A percentile compares a stretch with the other conserved stretches of the same genome.
Evolutionary conservation across 1,140 invertebrate species (phyloP).

Genomic region (Ganaspis sp.): DNA sequence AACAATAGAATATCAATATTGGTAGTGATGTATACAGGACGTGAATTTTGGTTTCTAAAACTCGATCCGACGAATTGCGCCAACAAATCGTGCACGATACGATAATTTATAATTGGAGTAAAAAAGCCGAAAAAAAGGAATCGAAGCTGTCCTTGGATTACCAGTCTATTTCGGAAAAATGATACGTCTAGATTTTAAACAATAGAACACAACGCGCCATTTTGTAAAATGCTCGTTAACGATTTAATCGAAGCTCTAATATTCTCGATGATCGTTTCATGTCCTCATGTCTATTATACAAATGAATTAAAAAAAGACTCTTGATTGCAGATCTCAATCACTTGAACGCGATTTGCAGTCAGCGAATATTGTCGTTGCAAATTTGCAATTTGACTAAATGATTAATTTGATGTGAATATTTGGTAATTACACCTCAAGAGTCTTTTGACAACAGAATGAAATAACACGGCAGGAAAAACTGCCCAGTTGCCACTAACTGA

Average conservation of each 20-base stretch:
- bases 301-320: constrained; percentile 57
- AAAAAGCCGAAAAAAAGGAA: constrained; percentile 52
- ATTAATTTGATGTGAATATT: constrained; percentile 54
- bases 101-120: constrained; percentile 56
- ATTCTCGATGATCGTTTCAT: constrained; percentile 45
- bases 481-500: constrained; percentile 83
- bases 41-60: not conserved
- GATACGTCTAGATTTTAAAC: constrained; percentile 45
- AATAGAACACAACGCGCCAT: constrained; percentile 39
- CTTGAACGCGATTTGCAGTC: constrained; percentile 41
- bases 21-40: not conserved
- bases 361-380: constrained; percentile 56
- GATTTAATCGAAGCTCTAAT: constrained; percentile 42
- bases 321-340: constrained; percentile 45
- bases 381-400: constrained; percentile 51
- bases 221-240: constrained; percentile 48
- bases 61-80: not conserved
- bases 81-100: constrained; percentile 58
- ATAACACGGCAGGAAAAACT: constrained; percentile 14
- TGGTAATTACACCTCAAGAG: constrained; percentile 47
- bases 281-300: constrained; percentile 65
- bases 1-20: no score
- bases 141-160: constrained; percentile 38
- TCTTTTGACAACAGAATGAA: constrained; percentile 48
- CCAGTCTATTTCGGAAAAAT: constrained; percentile 38